Percentiles rank a stretch among this genome's conserved stretches.
phyloP scores from a whole-genome alignment of 2,888 invertebrate species.

The Hemaris fuciformis region DNA sequence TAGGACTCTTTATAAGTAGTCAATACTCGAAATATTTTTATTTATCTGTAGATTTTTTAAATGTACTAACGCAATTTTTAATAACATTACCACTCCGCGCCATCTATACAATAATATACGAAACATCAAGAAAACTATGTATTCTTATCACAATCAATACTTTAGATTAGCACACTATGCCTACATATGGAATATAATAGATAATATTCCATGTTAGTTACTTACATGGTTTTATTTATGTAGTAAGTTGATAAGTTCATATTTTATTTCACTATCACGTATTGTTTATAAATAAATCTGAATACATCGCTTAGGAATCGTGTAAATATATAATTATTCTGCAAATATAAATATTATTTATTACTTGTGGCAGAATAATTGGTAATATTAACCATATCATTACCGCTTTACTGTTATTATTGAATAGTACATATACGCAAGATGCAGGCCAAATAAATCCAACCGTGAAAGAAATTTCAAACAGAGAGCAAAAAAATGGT shows the following conservation, averaged over 20 bases:
- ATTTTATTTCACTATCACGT: neutral
- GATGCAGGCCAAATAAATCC: too few species aligned
- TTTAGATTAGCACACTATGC: neutral
- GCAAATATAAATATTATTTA: too few species aligned
- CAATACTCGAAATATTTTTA: neutral
- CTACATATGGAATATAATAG: neutral
- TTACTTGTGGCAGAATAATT: too few species aligned
- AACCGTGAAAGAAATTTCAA: too few species aligned
- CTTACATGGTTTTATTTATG: neutral
- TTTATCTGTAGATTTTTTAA: neutral
- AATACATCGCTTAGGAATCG: too few species aligned
- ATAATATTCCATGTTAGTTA: neutral
- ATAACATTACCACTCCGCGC: neutral
- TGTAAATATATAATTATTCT: too few species aligned
- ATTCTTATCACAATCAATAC: neutral
- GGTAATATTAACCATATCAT: too few species aligned
- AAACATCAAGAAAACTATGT: neutral
- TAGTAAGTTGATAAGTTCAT: neutral
- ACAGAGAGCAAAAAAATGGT: too few species aligned
- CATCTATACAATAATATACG: neutral
- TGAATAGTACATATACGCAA: too few species aligned
- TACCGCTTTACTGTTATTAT: too few species aligned
- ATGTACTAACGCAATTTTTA: neutral
- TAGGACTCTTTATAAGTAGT: neutral
- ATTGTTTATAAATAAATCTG: neutral